Evolutionary conservation across 2,113 vertebrate species (phyloP).

Genomic region (Gambusia affinis): DNA sequence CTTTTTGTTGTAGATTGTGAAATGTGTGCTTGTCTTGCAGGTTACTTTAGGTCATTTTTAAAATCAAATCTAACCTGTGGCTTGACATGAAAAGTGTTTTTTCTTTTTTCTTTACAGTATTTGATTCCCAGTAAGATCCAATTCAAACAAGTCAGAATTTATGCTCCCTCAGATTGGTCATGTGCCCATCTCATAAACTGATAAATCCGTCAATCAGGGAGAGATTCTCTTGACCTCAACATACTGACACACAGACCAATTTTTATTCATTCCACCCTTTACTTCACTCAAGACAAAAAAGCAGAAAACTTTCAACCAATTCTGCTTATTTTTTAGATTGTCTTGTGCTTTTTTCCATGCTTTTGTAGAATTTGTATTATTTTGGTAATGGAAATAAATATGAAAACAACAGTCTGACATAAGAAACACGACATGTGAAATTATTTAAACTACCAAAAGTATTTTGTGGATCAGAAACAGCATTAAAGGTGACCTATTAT

Average conservation of each 20-base stretch:
- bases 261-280: not conserved
- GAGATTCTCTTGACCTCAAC: too few species aligned
- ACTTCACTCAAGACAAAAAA: not conserved
- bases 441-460: too few species aligned
- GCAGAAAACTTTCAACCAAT: too few species aligned
- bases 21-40: not conserved
- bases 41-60: not conserved
- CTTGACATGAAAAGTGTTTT: not conserved
- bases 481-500: too few species aligned
- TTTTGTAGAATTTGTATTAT: not conserved
- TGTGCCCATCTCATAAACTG: not conserved
- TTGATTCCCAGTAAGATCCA: not conserved
- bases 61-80: not conserved
- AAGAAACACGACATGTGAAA: too few species aligned
- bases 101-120: not conserved
- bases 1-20: not conserved
- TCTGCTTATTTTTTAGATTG: too few species aligned
- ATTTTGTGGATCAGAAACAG: too few species aligned
- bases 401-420: too few species aligned
- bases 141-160: not conserved
- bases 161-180: not conserved
- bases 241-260: not conserved
- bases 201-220: not conserved
- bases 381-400: too few species aligned
- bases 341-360: not conserved